A percentile compares a stretch with the other conserved stretches of the same genome.
Conservation (phyloP, 1,140 invertebrate species). For the Aplysia californica region DNA sequence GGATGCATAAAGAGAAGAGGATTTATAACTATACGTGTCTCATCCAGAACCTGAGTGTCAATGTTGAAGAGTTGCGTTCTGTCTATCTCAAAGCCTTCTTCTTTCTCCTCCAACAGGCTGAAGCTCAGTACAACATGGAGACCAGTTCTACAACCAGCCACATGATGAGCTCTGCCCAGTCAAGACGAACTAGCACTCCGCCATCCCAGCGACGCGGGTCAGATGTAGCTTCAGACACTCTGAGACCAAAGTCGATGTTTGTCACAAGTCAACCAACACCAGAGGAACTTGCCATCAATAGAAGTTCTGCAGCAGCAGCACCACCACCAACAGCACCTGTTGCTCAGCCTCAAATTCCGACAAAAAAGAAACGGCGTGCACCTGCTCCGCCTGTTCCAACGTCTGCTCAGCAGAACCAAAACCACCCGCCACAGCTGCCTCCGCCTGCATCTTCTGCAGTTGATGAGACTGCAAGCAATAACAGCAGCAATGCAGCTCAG, state of each 20-base stretch:
- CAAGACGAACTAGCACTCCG: conserved; percentile 8
- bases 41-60: too few species aligned
- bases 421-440: too few species aligned
- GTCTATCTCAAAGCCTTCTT: too few species aligned
- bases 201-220: background rate
- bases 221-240: too few species aligned
- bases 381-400: conserved; percentile 45
- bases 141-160: conserved; percentile 9
- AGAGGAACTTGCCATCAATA: too few species aligned
- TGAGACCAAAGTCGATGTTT: conserved; percentile 56
- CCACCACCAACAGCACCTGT: background rate
- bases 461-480: conserved; percentile 4
- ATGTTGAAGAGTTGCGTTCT: too few species aligned
- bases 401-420: background rate
- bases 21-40: too few species aligned
- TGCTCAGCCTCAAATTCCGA: too few species aligned
- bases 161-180: background rate
- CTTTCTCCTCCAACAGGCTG: background rate
- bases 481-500: conserved; percentile 35
- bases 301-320: background rate
- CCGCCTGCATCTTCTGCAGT: background rate
- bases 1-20: too few species aligned
- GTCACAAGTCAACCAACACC: too few species aligned
- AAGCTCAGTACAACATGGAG: too few species aligned
- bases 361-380: conserved; percentile 46